A percentile compares a stretch with the other conserved stretches of the same genome.
phyloP scores from a whole-genome alignment of 2,888 invertebrate genomes.

The Eumacrocentrus americanus region DNA sequence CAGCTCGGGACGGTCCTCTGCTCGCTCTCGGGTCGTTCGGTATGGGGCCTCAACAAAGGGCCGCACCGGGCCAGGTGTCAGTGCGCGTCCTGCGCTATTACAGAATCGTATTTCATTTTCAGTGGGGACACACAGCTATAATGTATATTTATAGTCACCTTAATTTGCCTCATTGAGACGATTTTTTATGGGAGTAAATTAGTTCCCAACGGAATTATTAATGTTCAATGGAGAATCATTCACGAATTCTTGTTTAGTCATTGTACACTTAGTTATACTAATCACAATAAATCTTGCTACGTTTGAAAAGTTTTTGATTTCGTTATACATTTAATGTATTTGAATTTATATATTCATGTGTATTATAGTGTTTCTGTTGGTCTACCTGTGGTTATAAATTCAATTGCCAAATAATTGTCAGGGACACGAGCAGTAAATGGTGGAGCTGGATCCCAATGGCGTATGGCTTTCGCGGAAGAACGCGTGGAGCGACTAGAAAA shows the following conservation, averaged over 20 bases:
- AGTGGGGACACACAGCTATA: slow-evolving; percentile 45
- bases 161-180: slow-evolving; percentile 56
- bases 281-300: background rate
- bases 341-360: background rate
- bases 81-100: slow-evolving; percentile 56
- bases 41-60: slow-evolving; percentile 43
- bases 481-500: slow-evolving; percentile 17
- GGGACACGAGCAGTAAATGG: background rate
- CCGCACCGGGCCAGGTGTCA: slow-evolving; percentile 53
- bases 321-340: background rate
- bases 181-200: slow-evolving; percentile 51
- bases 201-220: slow-evolving; percentile 37
- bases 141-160: slow-evolving; percentile 48
- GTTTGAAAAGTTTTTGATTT: background rate
- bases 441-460: background rate
- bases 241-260: slow-evolving; percentile 13
- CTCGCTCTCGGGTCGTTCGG: slow-evolving; percentile 33
- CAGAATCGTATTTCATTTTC: slow-evolving; percentile 60
- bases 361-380: too few relatives aligned
- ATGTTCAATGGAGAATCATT: slow-evolving; percentile 18
- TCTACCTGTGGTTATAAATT: too few relatives aligned
- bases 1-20: slow-evolving; percentile 20
- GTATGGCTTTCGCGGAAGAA: slow-evolving; percentile 8
- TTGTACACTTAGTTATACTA: background rate
- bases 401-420: too few relatives aligned